Base-by-base conservation (phyloP, 2,888 invertebrate species). In the Meandrusa payeni region DNA sequence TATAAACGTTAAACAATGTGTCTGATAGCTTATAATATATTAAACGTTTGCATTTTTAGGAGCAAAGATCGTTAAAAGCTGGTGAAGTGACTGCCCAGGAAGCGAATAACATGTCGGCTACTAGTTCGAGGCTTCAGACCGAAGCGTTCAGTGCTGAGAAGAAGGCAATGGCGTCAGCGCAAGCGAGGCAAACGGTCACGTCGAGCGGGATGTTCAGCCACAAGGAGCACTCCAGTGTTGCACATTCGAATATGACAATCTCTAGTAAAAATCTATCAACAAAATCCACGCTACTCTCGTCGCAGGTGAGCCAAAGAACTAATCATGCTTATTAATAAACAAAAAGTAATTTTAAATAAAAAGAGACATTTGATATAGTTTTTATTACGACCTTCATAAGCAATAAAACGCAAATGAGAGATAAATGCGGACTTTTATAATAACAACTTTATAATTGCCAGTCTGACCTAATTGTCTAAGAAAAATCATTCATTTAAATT, bases 131-230 rank as follows among this genome's bases (percentile, higher is more conserved):
- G 76, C 89, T 97, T 41, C 94, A 95, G 55, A 95, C 95, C 34
- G 95, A 95, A 63, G 93, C 93, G 24, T 96, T 95, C 78, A 95
- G 94, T 60, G 93, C 95, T 5, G 95, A 96, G 81, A 94, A 96
- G 68, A 91, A 91, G 59, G 90, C 90, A 33, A 91, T 92, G 71
- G 91, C 93, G 38, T 92, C 93, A 49, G 90, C 91, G 52, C 94
- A 95, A 64, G 94, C 95, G 55, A 90, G 93, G 27, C 95, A 94
- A 72, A 94, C 93, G 1, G 92, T 94, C 59, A 94, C 94, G 2
- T 91, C 94, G 10, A 91, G 92, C 46, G 94, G 94, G 13, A 92
- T 94, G 67, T 93, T 92, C 65, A 95, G 94, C 69, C 92, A 92
- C 56, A 94, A 94, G 63, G 86, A 87, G 54, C 86, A 83, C 59